Evolutionary conservation across 2,888 invertebrate species (phyloP).

Genomic region (Bellardia pandia): DNA sequence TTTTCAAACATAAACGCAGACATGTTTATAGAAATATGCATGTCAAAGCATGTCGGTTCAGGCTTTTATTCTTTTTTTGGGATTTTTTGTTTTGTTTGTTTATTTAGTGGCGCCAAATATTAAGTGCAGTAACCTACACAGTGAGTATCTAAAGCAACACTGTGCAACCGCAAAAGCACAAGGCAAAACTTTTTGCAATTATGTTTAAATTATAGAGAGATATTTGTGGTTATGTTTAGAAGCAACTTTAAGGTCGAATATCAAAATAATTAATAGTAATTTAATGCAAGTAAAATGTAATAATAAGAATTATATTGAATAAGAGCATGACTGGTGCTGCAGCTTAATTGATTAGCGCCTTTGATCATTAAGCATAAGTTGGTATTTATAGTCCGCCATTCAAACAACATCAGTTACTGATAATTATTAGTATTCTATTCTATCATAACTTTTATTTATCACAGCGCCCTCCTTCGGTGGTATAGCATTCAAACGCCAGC

Average conservation of each 20-base stretch:
- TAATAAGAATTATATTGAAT: too few relatives aligned
- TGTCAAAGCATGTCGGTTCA: slow-evolving; percentile 56
- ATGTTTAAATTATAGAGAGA: not conserved
- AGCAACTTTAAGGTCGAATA: not conserved
- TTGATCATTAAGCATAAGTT: too few relatives aligned
- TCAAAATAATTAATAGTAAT: not conserved
- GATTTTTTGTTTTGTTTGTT: slow-evolving; percentile 15
- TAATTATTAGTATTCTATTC: too few relatives aligned
- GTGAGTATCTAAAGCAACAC: slow-evolving; percentile 29
- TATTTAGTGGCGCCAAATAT: slow-evolving; percentile 66
- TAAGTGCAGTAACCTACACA: slow-evolving; percentile 62
- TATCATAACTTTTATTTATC: too few relatives aligned
- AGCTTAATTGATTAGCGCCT: too few relatives aligned
- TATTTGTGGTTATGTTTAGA: not conserved
- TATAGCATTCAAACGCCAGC: too few relatives aligned
- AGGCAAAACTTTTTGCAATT: slow-evolving; percentile 1
- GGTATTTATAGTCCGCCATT: too few relatives aligned
- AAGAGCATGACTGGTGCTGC: too few relatives aligned
- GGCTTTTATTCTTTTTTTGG: not conserved
- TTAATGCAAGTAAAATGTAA: not conserved
- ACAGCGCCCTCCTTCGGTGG: too few relatives aligned
- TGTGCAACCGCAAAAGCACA: slow-evolving; percentile 27
- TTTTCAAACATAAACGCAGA: slow-evolving; percentile 45
- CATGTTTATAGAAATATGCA: slow-evolving; percentile 51
- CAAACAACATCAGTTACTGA: too few relatives aligned